Conservation (phyloP, 1,140 invertebrate species). For the Leucophenga varia region DNA sequence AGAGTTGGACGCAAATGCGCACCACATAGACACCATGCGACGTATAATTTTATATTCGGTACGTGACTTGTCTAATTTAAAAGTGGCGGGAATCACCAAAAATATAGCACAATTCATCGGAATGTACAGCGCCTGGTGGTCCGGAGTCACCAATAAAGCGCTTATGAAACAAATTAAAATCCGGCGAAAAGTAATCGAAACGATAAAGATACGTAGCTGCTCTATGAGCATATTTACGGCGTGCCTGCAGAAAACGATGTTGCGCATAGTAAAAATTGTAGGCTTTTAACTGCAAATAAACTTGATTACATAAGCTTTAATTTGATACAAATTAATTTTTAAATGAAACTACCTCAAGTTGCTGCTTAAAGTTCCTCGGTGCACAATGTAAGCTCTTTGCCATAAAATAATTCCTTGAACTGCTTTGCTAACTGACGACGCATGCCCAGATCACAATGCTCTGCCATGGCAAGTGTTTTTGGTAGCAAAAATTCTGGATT, state of each 20-base stretch:
- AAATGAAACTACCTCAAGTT: too few species aligned
- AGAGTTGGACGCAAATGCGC: constrained; percentile 51
- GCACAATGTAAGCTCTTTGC: too few species aligned
- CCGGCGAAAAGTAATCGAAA: constrained; percentile 53
- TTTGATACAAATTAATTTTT: too few species aligned
- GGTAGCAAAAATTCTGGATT: too few species aligned
- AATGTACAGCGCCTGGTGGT: constrained; percentile 60
- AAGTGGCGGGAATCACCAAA: constrained; percentile 58
- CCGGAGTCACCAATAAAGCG: too few species aligned
- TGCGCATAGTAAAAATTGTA: constrained; percentile 42
- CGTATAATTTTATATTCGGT: constrained; percentile 47
- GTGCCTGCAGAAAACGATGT: constrained; percentile 37
- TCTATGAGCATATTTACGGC: constrained; percentile 29
- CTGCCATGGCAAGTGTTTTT: constrained; percentile 8
- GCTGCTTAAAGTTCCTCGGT: too few species aligned
- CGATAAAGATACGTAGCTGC: constrained; percentile 56
- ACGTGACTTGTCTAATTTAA: constrained; percentile 45
- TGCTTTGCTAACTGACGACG: constrained; percentile 19
- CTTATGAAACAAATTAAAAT: constrained; percentile 38
- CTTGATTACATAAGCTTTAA: too few species aligned
- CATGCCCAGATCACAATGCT: constrained; percentile 11
- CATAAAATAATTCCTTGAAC: constrained; percentile 20
- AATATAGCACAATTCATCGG: constrained; percentile 66
- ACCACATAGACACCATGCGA: constrained; percentile 56
- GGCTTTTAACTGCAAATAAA: constrained; percentile 17